Conservation (phyloP, 2,797 vertebrate species). For the Parauchenoglanis ngamensis region DNA sequence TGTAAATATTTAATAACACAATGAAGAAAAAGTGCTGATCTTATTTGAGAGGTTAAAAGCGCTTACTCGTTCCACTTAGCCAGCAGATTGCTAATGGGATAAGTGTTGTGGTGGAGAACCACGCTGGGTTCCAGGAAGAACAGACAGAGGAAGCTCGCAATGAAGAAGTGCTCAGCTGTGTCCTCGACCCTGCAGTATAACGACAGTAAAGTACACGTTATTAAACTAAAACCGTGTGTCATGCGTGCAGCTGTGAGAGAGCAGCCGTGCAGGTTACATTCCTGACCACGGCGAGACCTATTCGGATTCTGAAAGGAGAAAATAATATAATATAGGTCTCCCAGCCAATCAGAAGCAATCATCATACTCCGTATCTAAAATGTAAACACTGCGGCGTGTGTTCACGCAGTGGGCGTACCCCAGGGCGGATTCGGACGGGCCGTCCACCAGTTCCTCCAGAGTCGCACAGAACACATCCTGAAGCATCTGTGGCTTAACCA, state of each 20-base stretch:
- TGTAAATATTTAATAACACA: neutral
- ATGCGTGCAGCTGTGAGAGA: neutral
- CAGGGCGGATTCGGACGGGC: neutral
- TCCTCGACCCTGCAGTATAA: constrained; percentile 28
- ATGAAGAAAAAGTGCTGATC: neutral
- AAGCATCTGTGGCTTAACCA: constrained; percentile 32
- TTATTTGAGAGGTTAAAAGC: neutral
- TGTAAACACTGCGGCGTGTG: neutral
- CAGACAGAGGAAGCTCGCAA: constrained; percentile 43
- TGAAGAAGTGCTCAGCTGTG: constrained; percentile 26
- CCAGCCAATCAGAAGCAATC: neutral
- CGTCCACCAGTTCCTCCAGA: constrained; percentile 50
- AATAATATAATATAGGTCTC: too few species aligned
- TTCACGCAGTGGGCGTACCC: neutral
- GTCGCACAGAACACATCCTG: constrained; percentile 51
- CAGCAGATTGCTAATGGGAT: constrained; percentile 32
- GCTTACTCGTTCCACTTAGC: constrained; percentile 53
- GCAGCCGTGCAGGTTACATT: neutral
- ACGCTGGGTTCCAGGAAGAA: constrained; percentile 46
- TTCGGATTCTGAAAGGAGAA: too few species aligned
- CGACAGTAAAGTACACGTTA: neutral
- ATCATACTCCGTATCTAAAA: neutral
- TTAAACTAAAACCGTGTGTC: neutral
- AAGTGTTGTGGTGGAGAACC: neutral
- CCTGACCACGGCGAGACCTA: neutral